Evolutionary conservation across 2,113 vertebrate genomes (phyloP).

Genomic region (Pseudonaja textilis): DNA sequence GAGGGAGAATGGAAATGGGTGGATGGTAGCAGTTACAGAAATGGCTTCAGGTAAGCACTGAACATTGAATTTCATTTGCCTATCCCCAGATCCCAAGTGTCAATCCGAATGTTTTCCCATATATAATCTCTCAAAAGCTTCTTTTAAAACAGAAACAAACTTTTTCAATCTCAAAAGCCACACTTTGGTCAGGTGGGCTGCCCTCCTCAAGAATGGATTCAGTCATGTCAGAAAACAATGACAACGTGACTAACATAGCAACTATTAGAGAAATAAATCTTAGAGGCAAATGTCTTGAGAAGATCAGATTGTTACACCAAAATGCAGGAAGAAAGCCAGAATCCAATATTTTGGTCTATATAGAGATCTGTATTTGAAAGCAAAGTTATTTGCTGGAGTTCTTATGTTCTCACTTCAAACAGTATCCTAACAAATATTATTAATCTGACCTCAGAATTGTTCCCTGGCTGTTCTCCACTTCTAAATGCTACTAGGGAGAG

Average conservation of each 20-base stretch:
- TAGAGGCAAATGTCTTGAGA: background rate
- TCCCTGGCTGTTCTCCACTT: background rate
- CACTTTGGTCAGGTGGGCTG: background rate
- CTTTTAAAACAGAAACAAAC: background rate
- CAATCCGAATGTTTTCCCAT: background rate
- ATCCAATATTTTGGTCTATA: background rate
- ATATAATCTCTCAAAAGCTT: background rate
- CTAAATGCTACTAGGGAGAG: background rate
- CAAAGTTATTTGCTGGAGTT: background rate
- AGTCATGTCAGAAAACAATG: background rate
- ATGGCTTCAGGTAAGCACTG: slow-evolving; percentile 26
- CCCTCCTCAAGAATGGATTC: background rate
- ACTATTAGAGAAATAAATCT: background rate
- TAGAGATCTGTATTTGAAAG: background rate
- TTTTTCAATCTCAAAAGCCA: background rate
- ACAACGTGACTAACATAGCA: background rate
- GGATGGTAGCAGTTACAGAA: slow-evolving; percentile 25
- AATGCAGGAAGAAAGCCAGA: background rate
- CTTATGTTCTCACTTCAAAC: background rate
- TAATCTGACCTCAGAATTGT: background rate
- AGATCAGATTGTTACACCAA: background rate
- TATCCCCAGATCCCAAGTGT: background rate
- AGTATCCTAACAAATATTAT: background rate
- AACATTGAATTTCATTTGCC: background rate
- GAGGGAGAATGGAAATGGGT: slow-evolving; percentile 40